A percentile compares a stretch with the other conserved stretches of the same genome.
phyloP scores from a whole-genome alignment of 35 echinoderm and acorn worm genomes.

The Diadema setosum region DNA sequence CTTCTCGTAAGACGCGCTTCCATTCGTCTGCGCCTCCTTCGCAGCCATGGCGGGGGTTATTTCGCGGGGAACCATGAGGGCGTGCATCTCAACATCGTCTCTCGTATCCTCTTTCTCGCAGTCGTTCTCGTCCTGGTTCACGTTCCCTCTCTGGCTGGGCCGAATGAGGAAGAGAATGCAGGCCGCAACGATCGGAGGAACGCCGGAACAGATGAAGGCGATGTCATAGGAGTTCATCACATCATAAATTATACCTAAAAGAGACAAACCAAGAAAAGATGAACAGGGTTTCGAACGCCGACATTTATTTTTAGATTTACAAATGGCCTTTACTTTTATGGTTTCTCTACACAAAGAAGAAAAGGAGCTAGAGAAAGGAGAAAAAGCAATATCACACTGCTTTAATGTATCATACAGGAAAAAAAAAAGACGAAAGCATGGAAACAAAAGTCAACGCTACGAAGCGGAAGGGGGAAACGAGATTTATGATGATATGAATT shows the following conservation, averaged over 20 bases:
- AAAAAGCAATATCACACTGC: not conserved
- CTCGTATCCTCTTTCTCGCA: not conserved
- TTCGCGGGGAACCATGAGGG: not conserved
- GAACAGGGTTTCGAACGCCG: not conserved
- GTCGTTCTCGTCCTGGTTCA: not conserved
- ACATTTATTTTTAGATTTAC: not conserved
- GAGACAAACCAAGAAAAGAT: not conserved
- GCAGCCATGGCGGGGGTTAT: not conserved
- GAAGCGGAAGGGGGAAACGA: too few species aligned
- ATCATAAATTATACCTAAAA: constrained; percentile 74
- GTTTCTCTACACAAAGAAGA: not conserved
- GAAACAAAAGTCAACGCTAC: too few species aligned
- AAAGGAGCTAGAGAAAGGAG: not conserved
- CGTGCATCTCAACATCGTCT: not conserved
- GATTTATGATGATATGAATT: too few species aligned
- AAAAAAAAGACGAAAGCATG: too few species aligned
- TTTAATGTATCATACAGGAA: not conserved
- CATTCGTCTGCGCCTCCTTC: not conserved
- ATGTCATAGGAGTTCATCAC: constrained; percentile 49
- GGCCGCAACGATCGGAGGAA: constrained; percentile 76
- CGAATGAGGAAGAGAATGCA: constrained; percentile 73
- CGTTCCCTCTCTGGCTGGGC: not conserved
- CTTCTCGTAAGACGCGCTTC: too few species aligned
- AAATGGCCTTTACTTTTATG: not conserved
- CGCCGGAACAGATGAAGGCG: constrained; percentile 71